Base-by-base conservation (phyloP, 2,888 invertebrate genomes). In the Callyntrura guangdongensis region DNA sequence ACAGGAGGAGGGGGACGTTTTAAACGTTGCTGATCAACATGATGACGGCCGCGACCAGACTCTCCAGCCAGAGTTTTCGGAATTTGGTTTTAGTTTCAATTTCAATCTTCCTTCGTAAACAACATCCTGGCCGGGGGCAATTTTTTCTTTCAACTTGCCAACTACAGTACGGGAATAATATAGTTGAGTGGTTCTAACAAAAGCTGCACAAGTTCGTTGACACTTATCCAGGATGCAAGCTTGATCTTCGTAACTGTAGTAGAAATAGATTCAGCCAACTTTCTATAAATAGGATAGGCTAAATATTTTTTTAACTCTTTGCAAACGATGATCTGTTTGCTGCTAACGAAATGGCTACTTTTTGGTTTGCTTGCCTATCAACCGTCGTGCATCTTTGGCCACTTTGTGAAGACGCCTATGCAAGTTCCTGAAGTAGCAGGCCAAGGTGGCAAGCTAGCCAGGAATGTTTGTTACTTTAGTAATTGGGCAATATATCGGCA, bases 401-500 rank as follows among this genome's bases (percentile, higher is more conserved):
- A 82, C 12, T 22, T 14, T 8, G 9, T 81, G 8, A 85, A 85
- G 49, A 89, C 61, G 36, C 74, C 89, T 4, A 82, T 89, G 59
- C 14, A 72, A 20, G 74, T 89, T 59, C 91, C 91, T 17, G 81
- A 86, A 17, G 90, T 92, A 14, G 17, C 83, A 61, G 94, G 94
- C 0, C 91, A 93, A 83, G 94, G 92, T 14, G 94, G 93, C 14
- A 92, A 93, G 77, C 74, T 64, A 20, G 93, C 92, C 0, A 92
- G 92, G 86, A 91, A 92, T n/a, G 93, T 92, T 45, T 97, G 97
- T 94, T 97, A 97, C 95, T 97, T 96, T 95, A 97, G 97, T 94
- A 97, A 97, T 95, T 98, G 97, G 98, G 98, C 98, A 11, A 96
- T 98, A 85, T 97, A 98, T 95, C 96, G 98, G 56, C 98, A 98